These are phyloP conservation scores for Galerucella calmariensis DNA, from an alignment of 2,888 invertebrate genomes.

Conservation along the genomic window DNA sequence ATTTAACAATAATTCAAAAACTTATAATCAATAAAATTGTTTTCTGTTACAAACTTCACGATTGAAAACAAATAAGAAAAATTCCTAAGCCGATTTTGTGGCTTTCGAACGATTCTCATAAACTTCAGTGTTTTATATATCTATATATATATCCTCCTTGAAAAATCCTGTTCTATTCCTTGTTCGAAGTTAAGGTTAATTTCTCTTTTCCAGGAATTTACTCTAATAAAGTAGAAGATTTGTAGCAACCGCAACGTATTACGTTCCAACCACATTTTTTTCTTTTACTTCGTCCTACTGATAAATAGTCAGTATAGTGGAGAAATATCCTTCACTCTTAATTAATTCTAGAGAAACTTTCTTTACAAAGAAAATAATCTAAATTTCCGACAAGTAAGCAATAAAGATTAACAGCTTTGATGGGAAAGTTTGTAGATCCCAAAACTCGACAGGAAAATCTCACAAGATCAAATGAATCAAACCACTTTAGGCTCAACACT, in stretches of 20 bases:
- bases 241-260: conserved; percentile 27
- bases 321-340: conserved; percentile 16
- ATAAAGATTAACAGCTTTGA: not conserved
- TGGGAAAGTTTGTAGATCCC: too few relatives aligned
- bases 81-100: not conserved
- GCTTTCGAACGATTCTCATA: not conserved
- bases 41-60: not conserved
- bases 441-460: too few relatives aligned
- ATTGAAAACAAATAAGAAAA: not conserved
- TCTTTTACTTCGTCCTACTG: conserved; percentile 6
- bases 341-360: conserved; percentile 6
- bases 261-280: conserved; percentile 22
- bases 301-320: conserved; percentile 21
- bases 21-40: not conserved
- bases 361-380: not conserved
- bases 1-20: not conserved
- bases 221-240: conserved; percentile 20
- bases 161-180: conserved; percentile 11
- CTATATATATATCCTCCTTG: conserved; percentile 1
- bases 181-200: conserved; percentile 14
- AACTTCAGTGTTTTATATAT: not conserved
- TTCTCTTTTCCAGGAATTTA: conserved; percentile 21
- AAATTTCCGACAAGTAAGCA: not conserved
- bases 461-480: too few relatives aligned
- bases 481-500: too few relatives aligned